These are phyloP conservation scores for Stomatorhinus ivindoensis DNA, from an alignment of 2,113 vertebrate genomes.

Conservation along the genomic window DNA sequence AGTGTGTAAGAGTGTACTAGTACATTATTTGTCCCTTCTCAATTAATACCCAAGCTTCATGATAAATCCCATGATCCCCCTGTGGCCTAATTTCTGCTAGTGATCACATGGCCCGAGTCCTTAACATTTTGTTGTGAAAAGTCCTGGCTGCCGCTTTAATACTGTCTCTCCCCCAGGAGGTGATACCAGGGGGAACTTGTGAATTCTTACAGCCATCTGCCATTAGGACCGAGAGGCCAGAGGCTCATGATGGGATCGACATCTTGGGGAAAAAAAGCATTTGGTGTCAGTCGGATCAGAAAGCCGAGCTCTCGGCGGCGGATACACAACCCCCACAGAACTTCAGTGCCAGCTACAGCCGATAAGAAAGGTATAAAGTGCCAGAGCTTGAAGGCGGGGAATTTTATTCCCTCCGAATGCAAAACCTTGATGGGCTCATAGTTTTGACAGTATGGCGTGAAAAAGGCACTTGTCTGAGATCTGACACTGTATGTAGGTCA, in stretches of 20 bases:
- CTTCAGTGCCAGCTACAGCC: background rate
- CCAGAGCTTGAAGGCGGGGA: background rate
- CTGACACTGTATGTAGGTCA: conserved; percentile 27
- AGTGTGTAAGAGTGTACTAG: background rate
- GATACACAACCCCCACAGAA: background rate
- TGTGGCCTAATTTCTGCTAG: background rate
- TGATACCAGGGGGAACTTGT: conserved; percentile 18
- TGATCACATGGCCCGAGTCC: background rate
- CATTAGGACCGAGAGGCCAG: background rate
- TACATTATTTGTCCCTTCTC: background rate
- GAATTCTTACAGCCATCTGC: conserved; percentile 26
- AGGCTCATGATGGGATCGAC: conserved; percentile 11
- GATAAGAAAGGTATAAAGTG: background rate
- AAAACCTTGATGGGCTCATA: conserved; percentile 7
- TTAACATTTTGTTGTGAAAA: conserved; percentile 23
- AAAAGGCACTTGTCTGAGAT: background rate
- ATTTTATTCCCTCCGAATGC: background rate
- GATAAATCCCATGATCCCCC: background rate
- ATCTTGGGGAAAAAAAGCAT: background rate
- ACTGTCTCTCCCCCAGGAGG: background rate
- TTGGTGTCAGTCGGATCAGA: background rate
- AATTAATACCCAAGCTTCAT: background rate
- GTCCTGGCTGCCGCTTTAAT: background rate
- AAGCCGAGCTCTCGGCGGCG: background rate
- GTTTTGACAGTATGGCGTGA: conserved; percentile 26